Evolutionary conservation across 1,140 invertebrate species (phyloP).

Genomic region (Spodoptera litura): DNA sequence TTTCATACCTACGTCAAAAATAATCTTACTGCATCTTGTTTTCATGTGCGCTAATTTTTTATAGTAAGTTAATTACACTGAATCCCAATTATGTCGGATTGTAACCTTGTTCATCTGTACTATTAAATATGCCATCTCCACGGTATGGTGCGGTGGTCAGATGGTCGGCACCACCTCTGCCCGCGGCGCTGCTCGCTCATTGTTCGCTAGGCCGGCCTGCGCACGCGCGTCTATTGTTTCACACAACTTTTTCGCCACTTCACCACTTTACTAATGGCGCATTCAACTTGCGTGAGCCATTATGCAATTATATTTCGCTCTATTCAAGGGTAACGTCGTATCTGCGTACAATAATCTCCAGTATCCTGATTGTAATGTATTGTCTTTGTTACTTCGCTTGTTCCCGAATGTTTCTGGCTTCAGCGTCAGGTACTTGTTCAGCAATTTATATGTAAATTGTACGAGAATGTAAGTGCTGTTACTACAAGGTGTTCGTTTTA

Average conservation of each 20-base stretch:
- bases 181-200: constrained; percentile 55
- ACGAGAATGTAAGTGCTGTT: constrained; percentile 4
- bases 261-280: constrained; percentile 57
- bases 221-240: constrained; percentile 53
- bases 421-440: constrained; percentile 14
- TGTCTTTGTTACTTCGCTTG: constrained; percentile 11
- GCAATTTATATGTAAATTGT: constrained; percentile 31
- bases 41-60: not conserved
- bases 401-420: constrained; percentile 20
- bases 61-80: too few relatives aligned
- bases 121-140: constrained; percentile 29
- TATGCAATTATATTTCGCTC: constrained; percentile 46
- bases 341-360: constrained; percentile 18
- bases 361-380: constrained; percentile 35
- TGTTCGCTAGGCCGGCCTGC: constrained; percentile 49
- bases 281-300: constrained; percentile 52
- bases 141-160: not conserved
- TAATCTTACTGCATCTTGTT: not conserved
- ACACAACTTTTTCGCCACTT: constrained; percentile 58
- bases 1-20: not conserved
- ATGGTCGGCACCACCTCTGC: constrained; percentile 40
- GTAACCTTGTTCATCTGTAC: not conserved
- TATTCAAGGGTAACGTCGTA: constrained; percentile 32
- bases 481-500: constrained; percentile 27
- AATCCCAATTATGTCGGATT: not conserved